Percentiles rank a stretch among this genome's conserved stretches.
These are phyloP conservation scores for Scaptomyza parva DNA, from an alignment of 2,888 invertebrate genomes.

Conservation along the genomic window DNA sequence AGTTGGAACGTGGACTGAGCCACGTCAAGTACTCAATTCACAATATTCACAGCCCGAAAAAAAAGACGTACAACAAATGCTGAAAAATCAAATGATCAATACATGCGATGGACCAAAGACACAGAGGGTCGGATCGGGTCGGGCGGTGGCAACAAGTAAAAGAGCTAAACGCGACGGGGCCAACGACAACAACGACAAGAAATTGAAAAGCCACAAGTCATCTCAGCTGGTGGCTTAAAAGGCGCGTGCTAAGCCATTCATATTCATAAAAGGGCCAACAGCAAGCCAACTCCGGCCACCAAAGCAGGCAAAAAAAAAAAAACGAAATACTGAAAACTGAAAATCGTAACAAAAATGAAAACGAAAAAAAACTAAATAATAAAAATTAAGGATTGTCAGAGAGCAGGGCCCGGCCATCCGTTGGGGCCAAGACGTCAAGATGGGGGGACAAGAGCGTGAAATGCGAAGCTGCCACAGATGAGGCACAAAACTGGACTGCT, in stretches of 20 bases:
- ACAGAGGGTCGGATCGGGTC: too few species aligned
- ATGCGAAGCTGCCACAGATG: constrained; percentile 47
- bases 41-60: constrained; percentile 38
- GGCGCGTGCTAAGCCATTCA: constrained; percentile 81
- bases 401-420: constrained; percentile 45
- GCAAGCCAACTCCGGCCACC: constrained; percentile 34
- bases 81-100: constrained; percentile 76
- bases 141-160: constrained; percentile 59
- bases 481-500: constrained; percentile 56
- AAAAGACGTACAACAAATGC: constrained; percentile 33
- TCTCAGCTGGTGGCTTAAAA: constrained; percentile 82
- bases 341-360: constrained; percentile 10
- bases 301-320: constrained; percentile 33
- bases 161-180: constrained; percentile 48
- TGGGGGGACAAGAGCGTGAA: constrained; percentile 44
- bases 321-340: not conserved
- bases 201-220: constrained; percentile 80
- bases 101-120: constrained; percentile 41
- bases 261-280: constrained; percentile 72
- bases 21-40: constrained; percentile 74
- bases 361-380: constrained; percentile 42
- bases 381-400: constrained; percentile 68
- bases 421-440: not conserved
- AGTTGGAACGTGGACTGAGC: constrained; percentile 41
- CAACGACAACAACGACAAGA: constrained; percentile 58